Evolutionary conservation across 2,888 invertebrate species (phyloP).

Genomic region (Troides oblongomaculatus): DNA sequence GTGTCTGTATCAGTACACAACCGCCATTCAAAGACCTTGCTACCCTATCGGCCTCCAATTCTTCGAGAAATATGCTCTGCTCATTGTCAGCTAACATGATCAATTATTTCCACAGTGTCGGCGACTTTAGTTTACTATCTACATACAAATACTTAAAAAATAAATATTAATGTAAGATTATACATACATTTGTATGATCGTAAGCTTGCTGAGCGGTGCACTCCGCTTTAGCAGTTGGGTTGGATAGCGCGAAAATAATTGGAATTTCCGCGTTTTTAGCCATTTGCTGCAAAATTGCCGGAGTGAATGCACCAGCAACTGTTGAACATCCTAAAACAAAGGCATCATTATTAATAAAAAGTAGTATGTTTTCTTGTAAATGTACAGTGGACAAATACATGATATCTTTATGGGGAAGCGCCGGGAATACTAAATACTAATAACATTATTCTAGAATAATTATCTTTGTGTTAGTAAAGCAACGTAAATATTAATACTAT

Average conservation of each 20-base stretch:
- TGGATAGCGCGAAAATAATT: constrained; percentile 96
- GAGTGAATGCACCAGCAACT: constrained; percentile 92
- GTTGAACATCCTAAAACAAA: constrained; percentile 87
- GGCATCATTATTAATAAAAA: background rate
- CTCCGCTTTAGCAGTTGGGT: constrained; percentile 97
- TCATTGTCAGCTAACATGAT: no score
- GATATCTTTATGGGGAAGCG: background rate
- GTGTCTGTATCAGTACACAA: no score
- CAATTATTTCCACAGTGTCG: no score
- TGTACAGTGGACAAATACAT: background rate
- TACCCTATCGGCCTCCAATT: no score
- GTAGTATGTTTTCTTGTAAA: background rate
- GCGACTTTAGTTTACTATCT: no score
- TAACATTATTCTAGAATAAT: no score
- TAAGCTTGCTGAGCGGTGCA: constrained; percentile 97
- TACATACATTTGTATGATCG: constrained; percentile 82
- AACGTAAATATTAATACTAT: no score
- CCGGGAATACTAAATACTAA: no score
- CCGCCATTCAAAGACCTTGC: no score
- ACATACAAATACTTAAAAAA: constrained; percentile 65
- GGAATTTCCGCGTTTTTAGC: constrained; percentile 90
- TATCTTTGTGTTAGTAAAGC: no score
- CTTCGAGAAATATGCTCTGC: no score
- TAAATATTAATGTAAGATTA: background rate
- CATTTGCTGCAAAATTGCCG: constrained; percentile 90